phyloP scores from a whole-genome alignment of 2,113 vertebrate genomes.

The Hippocampus zosterae region DNA sequence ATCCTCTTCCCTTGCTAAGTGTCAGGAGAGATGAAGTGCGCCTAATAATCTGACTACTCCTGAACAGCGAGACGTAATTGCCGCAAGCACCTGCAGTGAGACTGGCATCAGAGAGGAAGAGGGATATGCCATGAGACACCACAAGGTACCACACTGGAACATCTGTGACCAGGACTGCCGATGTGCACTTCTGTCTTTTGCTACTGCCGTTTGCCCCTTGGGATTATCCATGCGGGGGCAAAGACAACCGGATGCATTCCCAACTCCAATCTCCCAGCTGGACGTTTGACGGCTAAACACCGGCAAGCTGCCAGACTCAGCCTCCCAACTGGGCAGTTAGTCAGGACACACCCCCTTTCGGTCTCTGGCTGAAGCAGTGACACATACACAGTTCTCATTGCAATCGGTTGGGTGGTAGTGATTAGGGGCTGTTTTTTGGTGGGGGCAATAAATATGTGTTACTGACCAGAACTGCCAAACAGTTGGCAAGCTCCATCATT shows the following conservation, averaged over 20 bases:
- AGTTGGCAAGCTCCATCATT: constrained; percentile 69
- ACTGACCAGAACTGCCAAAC: constrained; percentile 59
- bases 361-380: constrained; percentile 13
- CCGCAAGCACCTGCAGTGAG: constrained; percentile 47
- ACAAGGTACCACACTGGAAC: constrained; percentile 46
- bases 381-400: constrained; percentile 50
- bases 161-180: constrained; percentile 59
- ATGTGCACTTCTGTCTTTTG: constrained; percentile 45
- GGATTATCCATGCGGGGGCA: constrained; percentile 40
- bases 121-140: constrained; percentile 30
- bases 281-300: constrained; percentile 24
- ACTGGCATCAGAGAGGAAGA: constrained; percentile 34
- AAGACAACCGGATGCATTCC: constrained; percentile 40
- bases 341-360: constrained; percentile 22
- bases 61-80: constrained; percentile 28
- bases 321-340: constrained; percentile 58
- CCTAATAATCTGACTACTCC: constrained; percentile 35
- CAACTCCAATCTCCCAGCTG: constrained; percentile 43
- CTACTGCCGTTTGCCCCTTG: constrained; percentile 44
- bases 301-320: constrained; percentile 53
- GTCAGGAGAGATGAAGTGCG: constrained; percentile 39
- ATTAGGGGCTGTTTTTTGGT: constrained; percentile 50
- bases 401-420: constrained; percentile 47
- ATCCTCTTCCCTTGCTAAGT: constrained; percentile 7
- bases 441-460: constrained; percentile 48